A percentile compares a stretch with the other conserved stretches of the same genome.
These are phyloP conservation scores for Echinarachnius parma DNA, from an alignment of 53 echinoderm and acorn worm species.

Conservation along the genomic window DNA sequence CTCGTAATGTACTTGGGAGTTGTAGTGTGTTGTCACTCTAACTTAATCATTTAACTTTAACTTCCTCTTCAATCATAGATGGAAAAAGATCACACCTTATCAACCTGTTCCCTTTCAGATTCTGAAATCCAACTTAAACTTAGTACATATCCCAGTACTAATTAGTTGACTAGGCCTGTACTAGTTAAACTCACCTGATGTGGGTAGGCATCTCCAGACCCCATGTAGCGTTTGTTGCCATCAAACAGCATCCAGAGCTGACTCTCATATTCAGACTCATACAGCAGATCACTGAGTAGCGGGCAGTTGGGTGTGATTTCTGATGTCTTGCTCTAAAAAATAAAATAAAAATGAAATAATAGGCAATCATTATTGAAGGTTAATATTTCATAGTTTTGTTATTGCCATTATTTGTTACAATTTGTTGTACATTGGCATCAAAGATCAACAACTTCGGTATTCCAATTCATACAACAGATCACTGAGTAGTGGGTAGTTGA, in stretches of 20 bases:
- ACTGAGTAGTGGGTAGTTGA: conserved; percentile 91
- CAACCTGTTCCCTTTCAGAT: no score
- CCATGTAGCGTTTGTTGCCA: conserved; percentile 98
- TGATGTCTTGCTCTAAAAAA: conserved; percentile 90
- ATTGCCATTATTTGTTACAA: no score
- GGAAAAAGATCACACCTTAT: no score
- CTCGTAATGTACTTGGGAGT: conserved; percentile 92
- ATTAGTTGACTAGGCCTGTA: no score
- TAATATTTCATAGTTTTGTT: no score
- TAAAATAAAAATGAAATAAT: background rate
- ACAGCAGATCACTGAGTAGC: conserved; percentile 84
- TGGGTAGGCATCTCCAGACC: conserved; percentile 97
- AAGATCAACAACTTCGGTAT: conserved; percentile 93
- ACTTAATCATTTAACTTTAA: conserved; percentile 16
- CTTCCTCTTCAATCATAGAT: background rate
- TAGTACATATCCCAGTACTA: no score
- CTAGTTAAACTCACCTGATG: conserved; percentile 78
- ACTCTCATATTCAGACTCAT: conserved; percentile 98
- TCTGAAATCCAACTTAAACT: no score
- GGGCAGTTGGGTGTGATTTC: conserved; percentile 99
- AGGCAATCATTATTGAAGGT: no score
- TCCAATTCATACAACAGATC: conserved; percentile 95
- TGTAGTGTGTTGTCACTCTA: conserved; percentile 98
- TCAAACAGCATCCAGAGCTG: conserved; percentile 98
- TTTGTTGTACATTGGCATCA: no score